Evolutionary conservation across 2,113 vertebrate species (phyloP), one percentile per base, ranked within the genome.

Genomic region (Pontoporia blainvillei): DNA sequence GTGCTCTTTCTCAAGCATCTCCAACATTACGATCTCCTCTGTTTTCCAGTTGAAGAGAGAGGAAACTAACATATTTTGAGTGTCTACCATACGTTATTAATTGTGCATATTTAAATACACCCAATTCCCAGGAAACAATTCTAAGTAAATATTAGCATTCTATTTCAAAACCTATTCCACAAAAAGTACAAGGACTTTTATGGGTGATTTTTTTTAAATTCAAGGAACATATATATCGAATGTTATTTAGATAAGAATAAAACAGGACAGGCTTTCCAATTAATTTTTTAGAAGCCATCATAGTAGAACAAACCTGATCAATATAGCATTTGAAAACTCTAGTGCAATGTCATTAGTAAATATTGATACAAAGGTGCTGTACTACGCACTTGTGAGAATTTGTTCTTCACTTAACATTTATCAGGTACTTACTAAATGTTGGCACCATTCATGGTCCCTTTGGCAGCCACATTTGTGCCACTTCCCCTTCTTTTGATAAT

Each of bases 161-260:
- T 71, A 27, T 34, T 73, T 39, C 11, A 25, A 90, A 54, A 91
- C 41, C 79, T 91, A 61, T 14, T 52, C 8, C 20, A 49, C 46
- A 39, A 52, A 83, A 61, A 69, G 20, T 61, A 34, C n/a, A 78
- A 39, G 31, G 20, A 13, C 12, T 27, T 85, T 52, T 76, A 36
- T 13, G 61, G n/a, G 29, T 92, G 27, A 72, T 36, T 44, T 69
- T 52, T 86, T 52, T 36, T 31, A 10, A 84, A 81, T 36, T 61
- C 17, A 81, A 81, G 8, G 29, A 86, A 62, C 34, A 86, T 49
- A 73, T n/a, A 78, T 41, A 46, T 8, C 6, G n/a, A 59, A 62
- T 59, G n/a, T 66, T 86, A 91, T 67, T 86, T 91, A 81, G 57
- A 91, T 7, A 90, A 89, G 59, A 88, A 94, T 59, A 57, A 94